phyloP scores from a whole-genome alignment of 2,888 invertebrate genomes.

The Leptinotarsa peninsularis region DNA sequence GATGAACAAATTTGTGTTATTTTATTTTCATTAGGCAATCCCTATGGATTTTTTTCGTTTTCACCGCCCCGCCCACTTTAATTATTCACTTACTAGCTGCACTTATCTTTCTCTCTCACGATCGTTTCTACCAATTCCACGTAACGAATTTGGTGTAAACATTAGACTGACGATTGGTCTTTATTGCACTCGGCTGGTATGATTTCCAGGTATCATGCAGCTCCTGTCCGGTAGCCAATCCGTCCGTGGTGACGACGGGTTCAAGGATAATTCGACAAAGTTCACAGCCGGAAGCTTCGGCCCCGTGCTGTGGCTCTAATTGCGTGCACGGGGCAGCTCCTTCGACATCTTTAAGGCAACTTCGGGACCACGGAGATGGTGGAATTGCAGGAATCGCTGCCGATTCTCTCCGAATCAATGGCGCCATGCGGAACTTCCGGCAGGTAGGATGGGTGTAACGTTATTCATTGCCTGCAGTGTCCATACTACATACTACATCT shows the following conservation, averaged over 20 bases:
- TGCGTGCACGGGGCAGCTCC: slow-evolving; percentile 78
- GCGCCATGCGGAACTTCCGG: slow-evolving; percentile 95
- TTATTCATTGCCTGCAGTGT: slow-evolving; percentile 12
- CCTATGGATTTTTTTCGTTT: background rate
- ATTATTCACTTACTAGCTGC: slow-evolving; percentile 39
- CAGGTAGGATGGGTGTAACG: slow-evolving; percentile 75
- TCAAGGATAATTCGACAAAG: slow-evolving; percentile 88
- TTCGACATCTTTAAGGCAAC: slow-evolving; percentile 87
- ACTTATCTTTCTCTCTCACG: slow-evolving; percentile 46
- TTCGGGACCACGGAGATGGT: slow-evolving; percentile 78
- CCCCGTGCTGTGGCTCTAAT: slow-evolving; percentile 70
- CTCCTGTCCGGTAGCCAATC: slow-evolving; percentile 76
- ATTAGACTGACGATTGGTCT: slow-evolving; percentile 33
- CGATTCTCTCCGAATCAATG: slow-evolving; percentile 95
- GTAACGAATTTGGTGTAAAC: slow-evolving; percentile 57
- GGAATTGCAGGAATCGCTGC: slow-evolving; percentile 96
- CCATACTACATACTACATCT: background rate
- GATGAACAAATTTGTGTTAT: slow-evolving; percentile 20
- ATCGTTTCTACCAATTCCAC: slow-evolving; percentile 55
- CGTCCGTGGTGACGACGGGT: slow-evolving; percentile 78
- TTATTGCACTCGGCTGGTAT: slow-evolving; percentile 54
- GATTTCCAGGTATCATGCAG: slow-evolving; percentile 68
- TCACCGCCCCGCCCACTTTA: slow-evolving; percentile 30
- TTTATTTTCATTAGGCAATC: slow-evolving; percentile 32
- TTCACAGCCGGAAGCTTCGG: slow-evolving; percentile 84